Conservation (phyloP, 2,888 invertebrate genomes). For the Blastobasis lacticolella region DNA sequence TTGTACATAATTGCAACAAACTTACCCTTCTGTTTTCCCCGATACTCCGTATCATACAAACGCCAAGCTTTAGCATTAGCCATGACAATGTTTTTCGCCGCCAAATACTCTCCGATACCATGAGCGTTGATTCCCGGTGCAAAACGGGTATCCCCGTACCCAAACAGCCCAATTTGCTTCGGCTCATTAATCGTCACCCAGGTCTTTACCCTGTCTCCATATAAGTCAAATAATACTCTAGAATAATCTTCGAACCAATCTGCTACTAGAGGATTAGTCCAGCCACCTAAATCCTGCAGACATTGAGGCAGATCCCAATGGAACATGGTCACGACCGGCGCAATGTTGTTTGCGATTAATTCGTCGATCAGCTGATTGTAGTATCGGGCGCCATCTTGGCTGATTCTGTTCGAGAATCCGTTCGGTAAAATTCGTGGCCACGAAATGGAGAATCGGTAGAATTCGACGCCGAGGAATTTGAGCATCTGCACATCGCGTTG, state of each 20-base stretch:
- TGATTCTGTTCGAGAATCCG: conserved; percentile 68
- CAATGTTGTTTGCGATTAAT: conserved; percentile 72
- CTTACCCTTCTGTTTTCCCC: conserved; percentile 36
- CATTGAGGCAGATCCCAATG: conserved; percentile 73
- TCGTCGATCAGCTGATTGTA: conserved; percentile 78
- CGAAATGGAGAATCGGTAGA: conserved; percentile 75
- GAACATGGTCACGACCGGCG: conserved; percentile 74
- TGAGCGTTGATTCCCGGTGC: conserved; percentile 52
- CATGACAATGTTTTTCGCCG: conserved; percentile 60
- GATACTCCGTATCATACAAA: conserved; percentile 53
- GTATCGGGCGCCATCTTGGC: conserved; percentile 74
- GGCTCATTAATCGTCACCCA: conserved; percentile 79
- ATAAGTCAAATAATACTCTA: conserved; percentile 50
- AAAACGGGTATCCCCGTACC: conserved; percentile 52
- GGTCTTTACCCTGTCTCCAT: conserved; percentile 65
- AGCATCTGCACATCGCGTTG: conserved; percentile 67
- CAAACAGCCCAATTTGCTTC: conserved; percentile 42
- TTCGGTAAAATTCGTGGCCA: conserved; percentile 79
- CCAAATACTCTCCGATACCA: conserved; percentile 67
- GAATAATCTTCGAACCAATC: conserved; percentile 70
- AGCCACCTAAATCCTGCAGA: conserved; percentile 75
- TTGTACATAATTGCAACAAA: not conserved
- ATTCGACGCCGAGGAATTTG: conserved; percentile 56
- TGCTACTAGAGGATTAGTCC: conserved; percentile 56
- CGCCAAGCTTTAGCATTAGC: conserved; percentile 74